Conservation (phyloP, 2,797 vertebrate genomes). For the Peromyscus aztecus region DNA sequence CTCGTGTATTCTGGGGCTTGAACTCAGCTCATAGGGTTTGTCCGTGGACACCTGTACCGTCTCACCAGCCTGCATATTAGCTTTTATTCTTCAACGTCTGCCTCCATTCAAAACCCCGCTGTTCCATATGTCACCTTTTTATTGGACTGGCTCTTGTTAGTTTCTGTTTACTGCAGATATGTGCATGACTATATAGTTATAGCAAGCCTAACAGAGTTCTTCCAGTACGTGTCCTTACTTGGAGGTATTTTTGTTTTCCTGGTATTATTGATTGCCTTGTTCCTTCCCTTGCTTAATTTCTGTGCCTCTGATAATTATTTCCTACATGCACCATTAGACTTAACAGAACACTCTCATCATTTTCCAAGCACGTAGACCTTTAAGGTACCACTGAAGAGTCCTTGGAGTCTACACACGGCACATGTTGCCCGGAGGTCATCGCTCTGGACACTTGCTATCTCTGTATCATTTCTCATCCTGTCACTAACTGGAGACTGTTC, state of each 20-base stretch:
- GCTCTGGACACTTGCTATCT: neutral
- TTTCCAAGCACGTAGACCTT: neutral
- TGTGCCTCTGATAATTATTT: neutral
- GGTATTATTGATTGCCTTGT: neutral
- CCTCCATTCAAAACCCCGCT: neutral
- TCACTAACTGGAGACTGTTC: neutral
- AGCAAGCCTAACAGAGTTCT: neutral
- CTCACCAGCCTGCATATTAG: neutral
- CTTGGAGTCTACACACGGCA: neutral
- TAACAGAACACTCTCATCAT: neutral
- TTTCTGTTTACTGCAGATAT: neutral
- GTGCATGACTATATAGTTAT: too few relatives aligned
- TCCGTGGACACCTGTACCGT: neutral
- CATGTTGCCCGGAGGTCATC: neutral
- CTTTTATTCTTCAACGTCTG: neutral
- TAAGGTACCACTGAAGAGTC: neutral
- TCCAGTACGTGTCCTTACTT: neutral
- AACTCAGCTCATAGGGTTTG: neutral
- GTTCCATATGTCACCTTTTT: neutral
- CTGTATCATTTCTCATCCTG: neutral
- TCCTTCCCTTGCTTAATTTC: constrained; percentile 36
- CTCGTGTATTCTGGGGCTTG: neutral
- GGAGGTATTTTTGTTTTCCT: neutral
- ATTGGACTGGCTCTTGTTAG: neutral
- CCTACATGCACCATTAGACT: neutral